Conservation (phyloP, 2,113 vertebrate genomes). For the Beaufortia kweichowensis region DNA sequence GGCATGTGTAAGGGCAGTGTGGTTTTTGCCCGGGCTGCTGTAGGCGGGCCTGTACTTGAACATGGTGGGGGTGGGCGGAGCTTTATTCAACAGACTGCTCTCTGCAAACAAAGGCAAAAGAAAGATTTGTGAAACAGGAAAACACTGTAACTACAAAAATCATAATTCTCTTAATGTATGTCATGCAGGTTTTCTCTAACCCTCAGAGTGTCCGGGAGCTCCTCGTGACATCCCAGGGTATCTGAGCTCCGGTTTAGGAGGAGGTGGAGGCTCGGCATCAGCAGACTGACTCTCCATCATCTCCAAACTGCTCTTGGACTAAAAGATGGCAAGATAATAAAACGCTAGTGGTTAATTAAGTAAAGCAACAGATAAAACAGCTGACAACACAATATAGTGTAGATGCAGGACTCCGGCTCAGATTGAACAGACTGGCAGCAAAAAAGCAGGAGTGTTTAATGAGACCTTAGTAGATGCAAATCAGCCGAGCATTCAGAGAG, state of each 20-base stretch:
- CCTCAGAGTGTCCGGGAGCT: conserved; percentile 82
- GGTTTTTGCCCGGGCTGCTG: conserved; percentile 85
- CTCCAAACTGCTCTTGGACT: conserved; percentile 96
- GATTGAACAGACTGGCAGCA: neutral
- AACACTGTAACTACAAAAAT: neutral
- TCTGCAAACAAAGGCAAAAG: conserved; percentile 69
- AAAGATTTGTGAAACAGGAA: neutral
- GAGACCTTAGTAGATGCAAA: neutral
- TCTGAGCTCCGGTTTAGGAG: conserved; percentile 92
- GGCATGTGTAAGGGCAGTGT: conserved; percentile 75
- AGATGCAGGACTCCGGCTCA: neutral
- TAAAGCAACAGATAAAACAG: conserved; percentile 1
- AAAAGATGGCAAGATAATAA: conserved; percentile 11
- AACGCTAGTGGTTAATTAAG: neutral
- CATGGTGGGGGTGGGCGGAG: conserved; percentile 94
- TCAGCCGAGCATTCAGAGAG: neutral
- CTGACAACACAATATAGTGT: neutral
- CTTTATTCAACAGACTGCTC: conserved; percentile 84
- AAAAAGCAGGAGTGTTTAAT: neutral
- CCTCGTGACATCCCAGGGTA: conserved; percentile 82
- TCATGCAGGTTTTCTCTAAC: conserved; percentile 64
- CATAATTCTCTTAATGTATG: neutral
- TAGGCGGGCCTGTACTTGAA: conserved; percentile 92
- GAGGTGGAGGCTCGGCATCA: conserved; percentile 90
- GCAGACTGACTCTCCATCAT: conserved; percentile 96